Evolutionary conservation across 2,888 invertebrate genomes (phyloP), one percentile per base, ranked within the genome.

Genomic region (Ichneumoninae sp.): DNA sequence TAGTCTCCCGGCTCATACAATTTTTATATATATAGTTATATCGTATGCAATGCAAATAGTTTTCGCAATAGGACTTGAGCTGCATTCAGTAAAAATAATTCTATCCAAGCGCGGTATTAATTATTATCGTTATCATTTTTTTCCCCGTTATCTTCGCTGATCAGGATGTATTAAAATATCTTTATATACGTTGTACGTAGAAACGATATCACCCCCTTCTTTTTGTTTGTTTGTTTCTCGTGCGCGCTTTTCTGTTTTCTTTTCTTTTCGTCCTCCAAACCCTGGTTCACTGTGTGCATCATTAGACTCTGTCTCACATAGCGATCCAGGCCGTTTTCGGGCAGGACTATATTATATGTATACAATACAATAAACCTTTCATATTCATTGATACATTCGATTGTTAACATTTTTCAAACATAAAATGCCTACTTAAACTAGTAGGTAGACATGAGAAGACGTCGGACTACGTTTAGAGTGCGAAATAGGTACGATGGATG

Each of bases 91-190:
- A 87, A 86, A 88, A 86, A 88, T 88, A 88, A 88, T 86, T 83
- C 85, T 88, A 87, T 84, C 77, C 57, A 85, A 87, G 87, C 86
- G 83, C 75, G 82, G 69, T 82, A 92, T 91, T 90, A 91, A 92
- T 92, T 92, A 89, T 90, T 87, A 82, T 82, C 47, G 88, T 89
- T 90, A 89, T 89, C 88, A 90, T 89, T 88, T 90, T 90, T 89
- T 90, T 89, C 86, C 87, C 82, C 68, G 75, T 85, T 81, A 76
- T 83, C 89, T 91, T 91, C 90, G 92, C 92, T 91, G 91, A 91
- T 92, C 88, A 91, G 88, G 90, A 91, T 91, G 92, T 93, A 93
- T 92, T 92, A 93, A 93, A 93, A 93, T 93, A 93, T 93, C 65
- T 88, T 92, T 88, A 89, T 92, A 91, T 91, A 90, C 87, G 89